A percentile compares a stretch with the other conserved stretches of the same genome.
phyloP scores from a whole-genome alignment of 2,797 vertebrate genomes.

The Lemur catta region DNA sequence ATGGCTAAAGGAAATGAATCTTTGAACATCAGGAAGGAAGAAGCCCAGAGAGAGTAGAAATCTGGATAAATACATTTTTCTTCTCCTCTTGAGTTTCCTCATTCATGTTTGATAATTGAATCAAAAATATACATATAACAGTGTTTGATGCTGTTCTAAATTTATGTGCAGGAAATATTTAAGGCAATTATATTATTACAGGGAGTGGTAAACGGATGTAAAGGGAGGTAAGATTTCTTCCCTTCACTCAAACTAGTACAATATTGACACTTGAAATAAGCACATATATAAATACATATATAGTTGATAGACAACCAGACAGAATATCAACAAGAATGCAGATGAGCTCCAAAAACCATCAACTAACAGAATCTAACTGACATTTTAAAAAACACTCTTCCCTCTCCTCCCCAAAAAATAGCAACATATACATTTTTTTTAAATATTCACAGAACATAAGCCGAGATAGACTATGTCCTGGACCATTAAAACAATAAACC shows the following conservation, averaged over 20 bases:
- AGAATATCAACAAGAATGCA: background rate
- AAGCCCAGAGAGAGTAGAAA: background rate
- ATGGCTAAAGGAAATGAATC: background rate
- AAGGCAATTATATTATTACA: background rate
- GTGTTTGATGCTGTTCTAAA: background rate
- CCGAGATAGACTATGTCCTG: background rate
- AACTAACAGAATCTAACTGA: background rate
- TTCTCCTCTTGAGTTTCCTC: background rate
- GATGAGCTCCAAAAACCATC: background rate
- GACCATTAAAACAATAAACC: background rate
- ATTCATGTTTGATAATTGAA: background rate
- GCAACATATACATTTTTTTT: background rate
- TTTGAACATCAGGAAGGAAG: background rate
- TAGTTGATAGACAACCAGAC: background rate
- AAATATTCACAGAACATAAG: background rate
- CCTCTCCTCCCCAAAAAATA: background rate
- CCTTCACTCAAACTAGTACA: background rate
- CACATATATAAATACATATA: background rate
- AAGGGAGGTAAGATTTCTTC: background rate
- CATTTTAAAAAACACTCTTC: background rate
- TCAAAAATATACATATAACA: background rate
- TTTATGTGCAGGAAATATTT: background rate
- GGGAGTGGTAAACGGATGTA: background rate
- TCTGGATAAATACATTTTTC: background rate
- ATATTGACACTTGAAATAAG: background rate